phyloP scores from a whole-genome alignment of 1,140 invertebrate genomes.

The Lepidurus couesii region DNA sequence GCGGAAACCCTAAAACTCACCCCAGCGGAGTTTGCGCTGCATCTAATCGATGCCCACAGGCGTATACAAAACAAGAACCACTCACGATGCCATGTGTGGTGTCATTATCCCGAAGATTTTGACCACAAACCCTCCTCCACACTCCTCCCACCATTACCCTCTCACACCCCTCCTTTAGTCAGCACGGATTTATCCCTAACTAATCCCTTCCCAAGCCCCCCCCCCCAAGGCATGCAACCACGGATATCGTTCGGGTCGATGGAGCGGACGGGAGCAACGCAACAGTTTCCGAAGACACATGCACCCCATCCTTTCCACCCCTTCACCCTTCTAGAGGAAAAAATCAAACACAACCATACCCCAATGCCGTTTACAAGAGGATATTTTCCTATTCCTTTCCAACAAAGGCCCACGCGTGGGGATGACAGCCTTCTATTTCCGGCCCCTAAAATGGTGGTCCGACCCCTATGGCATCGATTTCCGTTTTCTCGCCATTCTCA shows the following conservation, averaged over 20 bases:
- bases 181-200: neutral
- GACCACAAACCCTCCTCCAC: neutral
- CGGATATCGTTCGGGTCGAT: constrained; percentile 1
- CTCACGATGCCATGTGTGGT: neutral
- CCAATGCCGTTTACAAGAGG: neutral
- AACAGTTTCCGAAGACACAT: neutral
- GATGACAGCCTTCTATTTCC: neutral
- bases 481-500: neutral
- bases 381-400: neutral
- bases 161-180: neutral
- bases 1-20: neutral
- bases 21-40: neutral
- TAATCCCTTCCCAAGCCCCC: neutral
- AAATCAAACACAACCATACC: neutral
- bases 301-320: neutral
- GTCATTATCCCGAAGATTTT: neutral
- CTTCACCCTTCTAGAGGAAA: neutral
- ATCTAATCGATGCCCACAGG: neutral
- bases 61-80: neutral
- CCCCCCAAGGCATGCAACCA: neutral
- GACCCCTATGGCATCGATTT: neutral
- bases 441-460: neutral
- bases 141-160: neutral
- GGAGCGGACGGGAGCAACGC: constrained; percentile 16
- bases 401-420: neutral